Base-by-base conservation (phyloP, 2,888 invertebrate genomes). In the Sphaerophoria rueppellii region DNA sequence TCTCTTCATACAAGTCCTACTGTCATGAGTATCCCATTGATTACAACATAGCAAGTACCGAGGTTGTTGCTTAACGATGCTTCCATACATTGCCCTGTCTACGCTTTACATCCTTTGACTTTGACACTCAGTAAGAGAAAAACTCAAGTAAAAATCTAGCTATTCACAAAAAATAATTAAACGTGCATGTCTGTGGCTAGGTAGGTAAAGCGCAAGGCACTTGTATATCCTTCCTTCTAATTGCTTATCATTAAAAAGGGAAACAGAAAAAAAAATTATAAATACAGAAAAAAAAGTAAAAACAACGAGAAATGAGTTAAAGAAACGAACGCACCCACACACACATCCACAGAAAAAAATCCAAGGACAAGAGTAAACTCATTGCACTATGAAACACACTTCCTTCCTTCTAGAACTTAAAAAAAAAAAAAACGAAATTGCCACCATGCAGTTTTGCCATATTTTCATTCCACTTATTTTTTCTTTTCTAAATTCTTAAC, bases 161-260 rank as follows among this genome's bases (percentile, higher is more conserved):
- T 48, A 77, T 82, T 77, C 63, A 24, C 24, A 77, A 7, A 40
- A 77, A 82, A 73, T 77, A 82, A 82, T 81, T 67, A 82, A 76
- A 71, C 71, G 48, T 37, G 14, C 12, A 43, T 11, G 43, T 11
- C 43, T 57, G 35, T 57, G 35, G 14, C 0, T 37, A 35, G 4
- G 7, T 54, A 6, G 11, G 12, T 2, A 6, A 3, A 0, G 5
- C 11, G 5, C 12, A 40, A 0, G 24, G 12, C 54, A 40, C 67
- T 48, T 70, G 35, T 16, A 69, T 24, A 24, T 77, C 78, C 72
- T 60, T 69, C 76, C 34, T 77, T 55, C 81, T 85, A 85, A 85
- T 85, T 81, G 81, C 81, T 85, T 85, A 77, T 81, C 69, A 81
- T 85, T 80, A 75, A 61, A 55, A 61, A 70, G 40, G 48, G 48